phyloP scores from a whole-genome alignment of 2,113 vertebrate genomes.

The Melospiza melodia region DNA sequence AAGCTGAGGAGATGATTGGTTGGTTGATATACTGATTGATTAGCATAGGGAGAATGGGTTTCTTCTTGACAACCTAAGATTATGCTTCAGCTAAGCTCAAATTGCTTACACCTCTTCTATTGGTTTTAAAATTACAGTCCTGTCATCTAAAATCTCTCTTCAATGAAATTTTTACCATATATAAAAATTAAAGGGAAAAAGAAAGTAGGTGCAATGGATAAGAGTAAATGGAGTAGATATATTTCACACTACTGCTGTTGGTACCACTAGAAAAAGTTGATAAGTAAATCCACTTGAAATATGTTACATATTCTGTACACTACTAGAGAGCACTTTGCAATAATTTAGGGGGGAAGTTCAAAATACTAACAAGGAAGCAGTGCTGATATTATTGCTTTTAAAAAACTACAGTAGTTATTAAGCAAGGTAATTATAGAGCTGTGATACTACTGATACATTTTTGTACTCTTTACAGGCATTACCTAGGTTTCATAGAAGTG shows the following conservation, averaged over 20 bases:
- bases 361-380: conserved; percentile 34
- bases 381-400: conserved; percentile 5
- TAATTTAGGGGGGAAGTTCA: conserved; percentile 27
- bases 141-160: conserved; percentile 96
- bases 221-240: conserved; percentile 81
- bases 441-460: neutral
- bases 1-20: conserved; percentile 93
- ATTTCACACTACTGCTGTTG: conserved; percentile 76
- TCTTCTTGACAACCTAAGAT: conserved; percentile 98
- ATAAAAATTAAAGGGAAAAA: conserved; percentile 94
- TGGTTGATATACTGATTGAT: conserved; percentile 94
- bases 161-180: conserved; percentile 98
- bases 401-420: neutral
- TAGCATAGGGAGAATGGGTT: conserved; percentile 96
- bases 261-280: conserved; percentile 74
- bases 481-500: neutral
- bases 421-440: conserved; percentile 3
- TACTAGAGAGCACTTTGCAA: conserved; percentile 52
- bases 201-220: conserved; percentile 77
- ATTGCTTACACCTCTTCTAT: conserved; percentile 94
- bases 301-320: conserved; percentile 59
- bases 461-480: neutral
- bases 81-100: conserved; percentile 90
- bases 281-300: conserved; percentile 78
- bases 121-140: conserved; percentile 97